These are phyloP conservation scores for Poecilia velifera DNA, from an alignment of 2,797 vertebrate species.

Conservation along the genomic window DNA sequence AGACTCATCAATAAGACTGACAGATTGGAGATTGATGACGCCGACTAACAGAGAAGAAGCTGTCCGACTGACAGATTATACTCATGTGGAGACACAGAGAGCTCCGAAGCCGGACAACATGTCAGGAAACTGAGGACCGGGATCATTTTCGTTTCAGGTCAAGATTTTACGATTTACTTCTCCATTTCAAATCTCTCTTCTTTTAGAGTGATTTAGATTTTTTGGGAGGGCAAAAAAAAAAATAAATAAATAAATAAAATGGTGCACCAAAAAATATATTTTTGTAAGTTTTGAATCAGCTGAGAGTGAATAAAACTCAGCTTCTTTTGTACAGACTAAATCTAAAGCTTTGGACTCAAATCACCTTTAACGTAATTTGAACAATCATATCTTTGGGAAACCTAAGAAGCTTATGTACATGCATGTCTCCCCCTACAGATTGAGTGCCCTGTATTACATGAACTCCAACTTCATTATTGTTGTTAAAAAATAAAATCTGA, in stretches of 20 bases:
- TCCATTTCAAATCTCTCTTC: neutral
- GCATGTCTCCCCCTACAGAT: neutral
- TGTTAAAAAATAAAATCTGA: neutral
- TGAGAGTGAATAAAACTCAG: neutral
- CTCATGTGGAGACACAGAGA: conserved; percentile 26
- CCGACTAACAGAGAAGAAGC: conserved; percentile 60
- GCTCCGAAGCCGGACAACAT: neutral
- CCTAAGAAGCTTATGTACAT: neutral
- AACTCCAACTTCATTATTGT: neutral
- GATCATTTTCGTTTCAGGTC: neutral
- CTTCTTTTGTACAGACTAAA: neutral
- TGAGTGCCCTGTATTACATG: neutral
- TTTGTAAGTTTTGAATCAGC: neutral
- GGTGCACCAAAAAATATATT: neutral
- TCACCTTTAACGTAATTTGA: neutral
- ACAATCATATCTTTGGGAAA: neutral
- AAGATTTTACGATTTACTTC: neutral
- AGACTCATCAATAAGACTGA: conserved; percentile 72
- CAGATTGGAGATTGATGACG: conserved; percentile 76
- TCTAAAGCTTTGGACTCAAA: neutral
- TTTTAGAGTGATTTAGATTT: neutral
- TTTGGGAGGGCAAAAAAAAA: neutral
- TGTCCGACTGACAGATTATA: conserved; percentile 62
- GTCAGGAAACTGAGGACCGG: neutral
- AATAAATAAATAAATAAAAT: neutral